Percentiles rank a stretch among this genome's conserved stretches.
Conservation (phyloP, 2,888 invertebrate genomes). For the Halictus ligatus region DNA sequence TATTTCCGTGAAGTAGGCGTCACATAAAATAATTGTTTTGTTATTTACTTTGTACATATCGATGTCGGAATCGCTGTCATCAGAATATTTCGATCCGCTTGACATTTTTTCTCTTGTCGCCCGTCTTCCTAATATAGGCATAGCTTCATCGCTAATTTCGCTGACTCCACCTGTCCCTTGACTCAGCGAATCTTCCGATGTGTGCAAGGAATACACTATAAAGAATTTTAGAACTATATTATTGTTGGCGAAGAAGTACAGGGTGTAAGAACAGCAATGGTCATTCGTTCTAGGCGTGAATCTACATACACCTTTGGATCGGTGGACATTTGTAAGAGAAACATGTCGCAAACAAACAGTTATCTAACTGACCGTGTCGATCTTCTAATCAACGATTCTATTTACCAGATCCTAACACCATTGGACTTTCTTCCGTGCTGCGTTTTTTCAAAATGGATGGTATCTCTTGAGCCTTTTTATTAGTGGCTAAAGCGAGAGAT, state of each 20-base stretch:
- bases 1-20: slow-evolving; percentile 5
- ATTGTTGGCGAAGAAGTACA: neutral
- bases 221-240: neutral
- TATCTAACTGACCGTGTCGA: no score
- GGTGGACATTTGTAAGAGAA: neutral
- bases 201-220: slow-evolving; percentile 80
- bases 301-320: neutral
- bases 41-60: slow-evolving; percentile 87
- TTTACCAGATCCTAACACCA: slow-evolving; percentile 80
- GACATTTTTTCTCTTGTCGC: slow-evolving; percentile 87
- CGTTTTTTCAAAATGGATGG: slow-evolving; percentile 87
- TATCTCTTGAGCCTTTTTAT: slow-evolving; percentile 84
- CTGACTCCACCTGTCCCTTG: slow-evolving; percentile 87
- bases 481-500: slow-evolving; percentile 59
- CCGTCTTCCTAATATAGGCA: slow-evolving; percentile 87
- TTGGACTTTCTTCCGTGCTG: slow-evolving; percentile 85
- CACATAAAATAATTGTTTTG: neutral
- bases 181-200: slow-evolving; percentile 89
- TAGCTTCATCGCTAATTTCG: slow-evolving; percentile 88
- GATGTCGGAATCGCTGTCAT: slow-evolving; percentile 92
- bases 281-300: no score
- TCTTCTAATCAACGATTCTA: slow-evolving; percentile 9
- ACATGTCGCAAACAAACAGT: neutral
- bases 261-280: no score
- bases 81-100: slow-evolving; percentile 85